A percentile compares a stretch with the other conserved stretches of the same genome.
phyloP scores from a whole-genome alignment of 2,113 vertebrate species.

The Tyrannus savana region DNA sequence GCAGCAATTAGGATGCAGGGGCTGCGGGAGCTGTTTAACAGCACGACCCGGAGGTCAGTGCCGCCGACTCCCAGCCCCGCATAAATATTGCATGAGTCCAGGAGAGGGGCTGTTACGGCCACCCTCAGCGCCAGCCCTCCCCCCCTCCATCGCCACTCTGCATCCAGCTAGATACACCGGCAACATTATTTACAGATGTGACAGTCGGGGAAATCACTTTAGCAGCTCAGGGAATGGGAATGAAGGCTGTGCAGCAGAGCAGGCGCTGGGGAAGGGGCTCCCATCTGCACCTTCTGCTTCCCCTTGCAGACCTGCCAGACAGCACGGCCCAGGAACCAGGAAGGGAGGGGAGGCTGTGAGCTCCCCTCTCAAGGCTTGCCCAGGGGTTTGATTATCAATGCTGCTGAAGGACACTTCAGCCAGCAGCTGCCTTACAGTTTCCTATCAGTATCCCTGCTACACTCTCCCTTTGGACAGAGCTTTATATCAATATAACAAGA shows the following conservation, averaged over 20 bases:
- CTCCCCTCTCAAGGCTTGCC: not conserved
- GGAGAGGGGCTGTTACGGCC: constrained; percentile 60
- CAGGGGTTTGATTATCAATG: not conserved
- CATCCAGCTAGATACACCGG: constrained; percentile 65
- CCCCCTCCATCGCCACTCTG: constrained; percentile 55
- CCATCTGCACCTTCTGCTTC: not conserved
- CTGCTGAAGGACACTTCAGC: not conserved
- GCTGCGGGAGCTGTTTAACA: constrained; percentile 87
- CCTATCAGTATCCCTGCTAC: not conserved
- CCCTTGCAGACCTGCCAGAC: not conserved
- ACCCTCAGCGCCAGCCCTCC: constrained; percentile 30
- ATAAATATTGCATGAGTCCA: constrained; percentile 89
- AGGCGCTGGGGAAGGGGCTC: not conserved
- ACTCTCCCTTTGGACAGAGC: not conserved
- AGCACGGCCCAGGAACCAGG: fast-evolving
- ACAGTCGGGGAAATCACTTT: constrained; percentile 70
- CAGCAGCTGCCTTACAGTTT: not conserved
- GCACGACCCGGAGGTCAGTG: constrained; percentile 85
- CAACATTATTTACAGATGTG: constrained; percentile 75
- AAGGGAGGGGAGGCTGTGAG: not conserved
- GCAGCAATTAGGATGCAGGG: constrained; percentile 85
- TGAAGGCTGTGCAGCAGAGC: not conserved
- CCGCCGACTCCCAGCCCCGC: constrained; percentile 80
- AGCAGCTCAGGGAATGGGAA: constrained; percentile 67
- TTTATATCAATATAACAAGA: not conserved